Evolutionary conservation across 1,140 invertebrate genomes (phyloP).

Genomic region (Scaptomyza montana): DNA sequence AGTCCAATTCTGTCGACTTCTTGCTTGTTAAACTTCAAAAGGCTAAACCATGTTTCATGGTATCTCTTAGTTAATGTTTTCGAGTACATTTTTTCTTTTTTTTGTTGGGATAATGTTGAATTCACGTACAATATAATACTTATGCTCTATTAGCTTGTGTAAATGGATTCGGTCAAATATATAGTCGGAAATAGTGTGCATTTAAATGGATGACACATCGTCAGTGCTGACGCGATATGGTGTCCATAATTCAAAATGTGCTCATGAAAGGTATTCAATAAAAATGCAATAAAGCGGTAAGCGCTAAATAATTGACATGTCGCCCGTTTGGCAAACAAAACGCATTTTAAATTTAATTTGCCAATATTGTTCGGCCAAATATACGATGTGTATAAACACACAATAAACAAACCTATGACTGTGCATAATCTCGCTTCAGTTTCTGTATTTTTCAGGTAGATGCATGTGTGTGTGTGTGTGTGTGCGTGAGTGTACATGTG

Average conservation of each 20-base stretch:
- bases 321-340: constrained; percentile 63
- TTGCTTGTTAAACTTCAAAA: too few species aligned
- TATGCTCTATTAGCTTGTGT: not conserved
- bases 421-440: constrained; percentile 25
- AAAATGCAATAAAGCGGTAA: constrained; percentile 70
- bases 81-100: too few species aligned
- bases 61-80: too few species aligned
- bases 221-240: constrained; percentile 30
- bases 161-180: not conserved
- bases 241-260: constrained; percentile 44
- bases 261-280: constrained; percentile 51
- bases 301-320: constrained; percentile 75
- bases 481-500: constrained; percentile 14
- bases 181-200: not conserved
- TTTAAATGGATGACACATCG: constrained; percentile 46
- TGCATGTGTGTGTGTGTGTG: not conserved
- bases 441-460: constrained; percentile 6
- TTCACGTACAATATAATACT: not conserved
- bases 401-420: constrained; percentile 17
- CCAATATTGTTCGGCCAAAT: constrained; percentile 43
- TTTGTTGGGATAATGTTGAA: too few species aligned
- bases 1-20: too few species aligned
- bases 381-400: constrained; percentile 7
- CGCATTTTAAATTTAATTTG: constrained; percentile 66
- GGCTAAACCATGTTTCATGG: too few species aligned